Evolutionary conservation across 2,888 invertebrate genomes (phyloP).

Genomic region (Megamerina dolium): DNA sequence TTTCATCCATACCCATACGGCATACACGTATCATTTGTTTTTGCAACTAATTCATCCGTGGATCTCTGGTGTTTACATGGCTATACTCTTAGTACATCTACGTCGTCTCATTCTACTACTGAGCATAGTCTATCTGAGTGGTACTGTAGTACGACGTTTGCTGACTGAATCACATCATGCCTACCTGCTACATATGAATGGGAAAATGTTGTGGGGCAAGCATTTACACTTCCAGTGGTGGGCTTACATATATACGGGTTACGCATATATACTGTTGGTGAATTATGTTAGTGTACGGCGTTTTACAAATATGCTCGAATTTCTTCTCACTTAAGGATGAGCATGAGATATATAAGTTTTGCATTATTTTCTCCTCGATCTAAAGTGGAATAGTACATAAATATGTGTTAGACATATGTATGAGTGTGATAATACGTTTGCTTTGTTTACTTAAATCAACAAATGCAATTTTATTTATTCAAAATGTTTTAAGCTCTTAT

Average conservation of each 20-base stretch:
- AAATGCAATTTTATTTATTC: too few relatives aligned
- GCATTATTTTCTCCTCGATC: too few relatives aligned
- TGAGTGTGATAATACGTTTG: too few relatives aligned
- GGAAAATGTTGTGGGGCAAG: slow-evolving; percentile 26
- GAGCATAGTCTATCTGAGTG: slow-evolving; percentile 44
- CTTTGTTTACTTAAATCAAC: too few relatives aligned
- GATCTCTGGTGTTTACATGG: slow-evolving; percentile 34
- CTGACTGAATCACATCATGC: slow-evolving; percentile 36
- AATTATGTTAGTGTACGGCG: slow-evolving; percentile 38
- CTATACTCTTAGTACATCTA: slow-evolving; percentile 42
- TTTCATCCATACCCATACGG: too few relatives aligned
- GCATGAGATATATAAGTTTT: too few relatives aligned
- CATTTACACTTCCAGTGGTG: slow-evolving; percentile 45
- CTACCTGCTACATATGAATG: slow-evolving; percentile 31
- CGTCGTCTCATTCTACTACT: slow-evolving; percentile 45
- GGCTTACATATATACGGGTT: slow-evolving; percentile 45
- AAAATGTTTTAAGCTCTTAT: too few relatives aligned
- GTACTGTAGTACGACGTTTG: slow-evolving; percentile 39
- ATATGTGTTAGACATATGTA: too few relatives aligned
- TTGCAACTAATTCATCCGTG: too few relatives aligned
- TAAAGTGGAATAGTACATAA: too few relatives aligned
- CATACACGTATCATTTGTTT: too few relatives aligned
- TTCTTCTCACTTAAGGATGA: slow-evolving; percentile 28
- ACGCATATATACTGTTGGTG: slow-evolving; percentile 38
- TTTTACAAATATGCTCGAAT: slow-evolving; percentile 38